Evolutionary conservation across 2,888 invertebrate species (phyloP), one percentile per base, ranked within the genome.

Genomic region (Pammene aurita): DNA sequence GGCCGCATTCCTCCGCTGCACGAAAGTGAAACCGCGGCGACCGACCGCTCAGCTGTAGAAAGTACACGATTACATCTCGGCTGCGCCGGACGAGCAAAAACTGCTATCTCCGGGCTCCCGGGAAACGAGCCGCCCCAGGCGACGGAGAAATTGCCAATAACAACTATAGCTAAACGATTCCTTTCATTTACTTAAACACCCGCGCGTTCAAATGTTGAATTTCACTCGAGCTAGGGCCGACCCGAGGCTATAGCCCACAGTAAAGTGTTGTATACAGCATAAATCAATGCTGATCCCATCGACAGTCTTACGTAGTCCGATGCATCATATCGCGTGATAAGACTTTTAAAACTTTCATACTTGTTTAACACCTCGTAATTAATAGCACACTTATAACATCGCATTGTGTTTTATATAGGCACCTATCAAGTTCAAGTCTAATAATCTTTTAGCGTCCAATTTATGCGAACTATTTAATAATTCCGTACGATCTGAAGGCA

Each of bases 21-120:
- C 83, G 92, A 92, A 92, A 92, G 92, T 92, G 92, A 92, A 92
- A 92, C 89, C 87, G 86, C 87, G 81, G 80, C 83, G 80, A 80
- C 82, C 83, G 84, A 66, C 74, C 76, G 75, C 88, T 88, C 90
- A 87, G 85, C 90, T 85, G 89, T 92, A 92, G 91, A 92, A 92
- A 92, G 92, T 92, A 89, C 88, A 86, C 87, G 89, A 90, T 88
- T 90, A 88, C 85, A 90, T 88, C 87, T 86, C 83, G 80, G 77
- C 81, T 78, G 82, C 78, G 78, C 82, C 84, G 86, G 86, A 84
- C 88, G 85, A 84, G 86, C 85, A 89, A 90, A 90, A 89, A 88
- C 87, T 87, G 86, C 86, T 86, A 86, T 89, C 88, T 81, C 84
- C 77, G 71, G 71, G 82, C 85, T 86, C 89, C 90, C 88, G 89